phyloP scores from a whole-genome alignment of 2,113 vertebrate genomes.

The Lamprologus tigripictilis region DNA sequence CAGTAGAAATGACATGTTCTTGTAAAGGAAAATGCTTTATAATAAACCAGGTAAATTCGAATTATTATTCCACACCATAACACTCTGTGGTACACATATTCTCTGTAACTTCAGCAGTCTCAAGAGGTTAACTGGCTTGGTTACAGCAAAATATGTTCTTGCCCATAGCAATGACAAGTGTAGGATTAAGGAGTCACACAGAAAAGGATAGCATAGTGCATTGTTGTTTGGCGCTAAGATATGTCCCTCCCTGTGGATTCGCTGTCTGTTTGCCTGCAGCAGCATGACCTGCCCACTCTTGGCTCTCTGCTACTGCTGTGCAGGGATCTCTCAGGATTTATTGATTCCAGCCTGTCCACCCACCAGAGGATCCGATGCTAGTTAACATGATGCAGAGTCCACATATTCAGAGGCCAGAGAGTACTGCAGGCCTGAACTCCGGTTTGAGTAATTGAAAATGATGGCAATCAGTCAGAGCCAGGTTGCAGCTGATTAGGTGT shows the following conservation, averaged over 20 bases:
- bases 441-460: constrained; percentile 61
- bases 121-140: constrained; percentile 6
- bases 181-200: constrained; percentile 6
- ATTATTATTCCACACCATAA: background rate
- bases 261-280: background rate
- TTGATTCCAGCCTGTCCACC: constrained; percentile 48
- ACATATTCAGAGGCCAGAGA: constrained; percentile 50
- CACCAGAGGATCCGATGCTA: constrained; percentile 33
- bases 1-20: background rate
- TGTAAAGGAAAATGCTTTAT: background rate
- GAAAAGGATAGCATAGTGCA: background rate
- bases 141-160: background rate
- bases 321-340: constrained; percentile 19
- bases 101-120: background rate
- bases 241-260: background rate
- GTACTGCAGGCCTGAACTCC: constrained; percentile 50
- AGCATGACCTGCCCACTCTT: constrained; percentile 1
- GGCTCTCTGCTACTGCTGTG: background rate
- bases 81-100: background rate
- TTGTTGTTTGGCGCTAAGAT: constrained; percentile 3
- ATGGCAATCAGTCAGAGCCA: constrained; percentile 54
- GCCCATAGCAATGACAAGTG: constrained; percentile 2
- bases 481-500: constrained; percentile 50
- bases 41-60: background rate
- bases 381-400: constrained; percentile 47